phyloP scores from a whole-genome alignment of 2,113 vertebrate genomes.

The Podilymbus podiceps region DNA sequence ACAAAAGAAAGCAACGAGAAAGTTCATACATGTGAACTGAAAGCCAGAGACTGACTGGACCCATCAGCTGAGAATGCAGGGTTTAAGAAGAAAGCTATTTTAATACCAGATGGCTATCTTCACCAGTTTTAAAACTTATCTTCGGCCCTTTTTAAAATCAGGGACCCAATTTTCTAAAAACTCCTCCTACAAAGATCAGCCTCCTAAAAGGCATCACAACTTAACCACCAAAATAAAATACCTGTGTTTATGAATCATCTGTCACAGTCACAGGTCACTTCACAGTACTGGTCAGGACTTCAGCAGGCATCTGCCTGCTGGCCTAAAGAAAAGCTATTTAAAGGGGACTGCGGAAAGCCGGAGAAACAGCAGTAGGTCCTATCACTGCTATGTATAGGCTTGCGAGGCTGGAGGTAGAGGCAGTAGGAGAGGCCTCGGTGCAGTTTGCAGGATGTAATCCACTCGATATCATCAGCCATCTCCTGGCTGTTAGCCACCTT shows the following conservation, averaged over 20 bases:
- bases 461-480: neutral
- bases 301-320: neutral
- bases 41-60: neutral
- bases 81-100: neutral
- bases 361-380: neutral
- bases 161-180: neutral
- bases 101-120: neutral
- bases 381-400: fast-evolving
- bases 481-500: slow-evolving; percentile 12
- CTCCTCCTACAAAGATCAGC: neutral
- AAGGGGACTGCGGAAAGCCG: neutral
- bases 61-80: neutral
- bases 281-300: neutral
- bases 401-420: neutral
- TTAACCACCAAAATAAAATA: neutral
- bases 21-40: neutral
- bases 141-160: neutral
- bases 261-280: neutral
- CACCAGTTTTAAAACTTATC: neutral
- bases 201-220: neutral
- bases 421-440: neutral
- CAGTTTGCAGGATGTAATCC: neutral
- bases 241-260: neutral
- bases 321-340: neutral
- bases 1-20: neutral